Conservation (phyloP, 2,113 vertebrate species). For the Chamaea fasciata region DNA sequence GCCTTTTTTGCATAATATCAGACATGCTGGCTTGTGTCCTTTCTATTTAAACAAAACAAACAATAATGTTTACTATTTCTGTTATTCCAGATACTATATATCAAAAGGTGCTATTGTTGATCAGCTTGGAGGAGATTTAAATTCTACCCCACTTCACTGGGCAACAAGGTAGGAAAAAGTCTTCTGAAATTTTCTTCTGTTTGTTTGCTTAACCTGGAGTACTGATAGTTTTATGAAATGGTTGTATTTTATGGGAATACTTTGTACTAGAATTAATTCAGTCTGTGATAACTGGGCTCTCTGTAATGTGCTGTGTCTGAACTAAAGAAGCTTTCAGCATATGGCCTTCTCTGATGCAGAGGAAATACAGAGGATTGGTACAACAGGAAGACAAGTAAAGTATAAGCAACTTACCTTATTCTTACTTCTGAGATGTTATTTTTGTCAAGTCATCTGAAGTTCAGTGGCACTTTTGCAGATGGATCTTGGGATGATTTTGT, state of each 20-base stretch:
- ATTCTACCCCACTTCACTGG: constrained; percentile 98
- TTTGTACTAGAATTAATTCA: not conserved
- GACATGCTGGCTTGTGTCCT: not conserved
- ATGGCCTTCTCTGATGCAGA: not conserved
- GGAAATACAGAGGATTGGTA: not conserved
- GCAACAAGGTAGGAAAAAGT: constrained; percentile 86
- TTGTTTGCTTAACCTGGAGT: not conserved
- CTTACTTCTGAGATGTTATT: not conserved
- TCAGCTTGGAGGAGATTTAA: constrained; percentile 97
- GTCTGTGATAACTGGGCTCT: not conserved
- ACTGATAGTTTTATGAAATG: not conserved
- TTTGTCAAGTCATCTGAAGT: not conserved
- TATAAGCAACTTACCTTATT: not conserved
- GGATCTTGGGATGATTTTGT: not conserved
- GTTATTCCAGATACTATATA: constrained; percentile 89
- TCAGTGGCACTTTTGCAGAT: not conserved
- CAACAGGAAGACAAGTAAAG: not conserved
- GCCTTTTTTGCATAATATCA: not conserved
- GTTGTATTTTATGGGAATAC: not conserved
- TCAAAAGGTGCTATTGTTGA: constrained; percentile 97
- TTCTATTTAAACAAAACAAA: not conserved
- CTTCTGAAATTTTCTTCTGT: not conserved
- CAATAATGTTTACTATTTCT: constrained; percentile 11
- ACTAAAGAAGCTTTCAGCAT: not conserved
- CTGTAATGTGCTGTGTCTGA: not conserved